These are phyloP conservation scores for Phrynosoma blainvillii DNA, from an alignment of 2,113 vertebrate genomes.

Conservation along the genomic window DNA sequence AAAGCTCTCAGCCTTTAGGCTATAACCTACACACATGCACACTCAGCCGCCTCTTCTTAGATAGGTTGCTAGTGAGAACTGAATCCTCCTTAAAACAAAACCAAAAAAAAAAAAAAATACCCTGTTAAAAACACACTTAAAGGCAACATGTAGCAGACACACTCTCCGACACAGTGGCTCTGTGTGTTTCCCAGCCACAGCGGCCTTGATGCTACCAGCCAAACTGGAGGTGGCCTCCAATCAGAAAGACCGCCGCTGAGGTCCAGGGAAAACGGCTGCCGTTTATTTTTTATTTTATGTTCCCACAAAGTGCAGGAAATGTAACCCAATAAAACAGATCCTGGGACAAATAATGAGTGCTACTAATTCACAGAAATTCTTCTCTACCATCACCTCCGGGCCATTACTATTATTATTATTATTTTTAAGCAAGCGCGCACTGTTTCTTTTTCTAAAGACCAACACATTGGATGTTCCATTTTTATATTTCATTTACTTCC, in stretches of 20 bases:
- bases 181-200: conserved; percentile 70
- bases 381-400: conserved; percentile 32
- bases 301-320: conserved; percentile 68
- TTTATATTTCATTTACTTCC: conserved; percentile 79
- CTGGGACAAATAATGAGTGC: conserved; percentile 73
- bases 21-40: background rate
- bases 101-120: background rate
- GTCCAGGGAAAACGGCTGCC: conserved; percentile 68
- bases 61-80: conserved; percentile 66
- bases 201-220: conserved; percentile 77
- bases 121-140: conserved; percentile 72
- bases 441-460: conserved; percentile 77
- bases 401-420: no score
- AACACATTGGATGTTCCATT: conserved; percentile 78
- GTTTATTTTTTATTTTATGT: conserved; percentile 69
- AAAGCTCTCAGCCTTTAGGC: no score
- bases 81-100: conserved; percentile 74
- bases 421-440: conserved; percentile 39
- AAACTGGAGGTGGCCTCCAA: conserved; percentile 79
- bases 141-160: conserved; percentile 59
- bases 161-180: conserved; percentile 75
- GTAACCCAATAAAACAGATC: conserved; percentile 67
- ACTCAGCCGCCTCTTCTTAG: conserved; percentile 63
- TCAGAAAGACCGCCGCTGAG: conserved; percentile 75
- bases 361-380: conserved; percentile 76